Base-by-base conservation (phyloP, 2,113 vertebrate genomes). In the Ailuropoda melanoleuca region DNA sequence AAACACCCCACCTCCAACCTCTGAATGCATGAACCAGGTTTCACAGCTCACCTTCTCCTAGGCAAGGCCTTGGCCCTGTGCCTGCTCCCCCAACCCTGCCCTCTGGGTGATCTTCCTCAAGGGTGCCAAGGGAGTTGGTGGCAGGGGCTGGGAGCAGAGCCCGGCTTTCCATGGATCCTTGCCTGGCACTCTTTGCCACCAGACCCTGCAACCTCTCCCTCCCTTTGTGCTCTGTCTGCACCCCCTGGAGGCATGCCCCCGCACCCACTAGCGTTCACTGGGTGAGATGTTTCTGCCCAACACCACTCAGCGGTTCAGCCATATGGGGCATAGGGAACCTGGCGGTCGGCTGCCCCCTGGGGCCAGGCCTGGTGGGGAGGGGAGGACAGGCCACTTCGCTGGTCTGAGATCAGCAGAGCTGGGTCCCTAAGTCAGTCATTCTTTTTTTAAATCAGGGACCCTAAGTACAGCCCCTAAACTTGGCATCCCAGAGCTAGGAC, bases 91-190 rank as follows among this genome's bases (percentile, higher is more conserved):
- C 84, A 96, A 92, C 86, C 92, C 92, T 95, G 87, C 83, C 95
- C 78, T 97, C 82, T 96, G 93, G 96, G 93, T 84, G 60, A 96
- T 97, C 93, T 98, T 97, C 83, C 91, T 97, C 93, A 97, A 97
- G 89, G 96, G 97, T 39, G 8, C 96, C 77, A 89, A 97, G 93
- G 95, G 95, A 98, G 92, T 89, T 95, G 77, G 88, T 97, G 91
- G 91, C 93, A 95, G 80, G 92, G 97, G 48, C 83, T 97, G 96
- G 97, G 96, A 97, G 86, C 93, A 87, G 53, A 97, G 97, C 97
- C 93, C 89, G 92, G 83, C 91, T 91, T 97, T 97, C 86, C 93
- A 4, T 98, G 97, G 93, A 96, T 97, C 82, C 93, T 95, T 55
- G 93, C 90, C 97, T 97, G 75, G 86, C 78, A 62, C 83, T 97